Evolutionary conservation across 2,888 invertebrate species (phyloP).

Genomic region (Drosophila histrio): DNA sequence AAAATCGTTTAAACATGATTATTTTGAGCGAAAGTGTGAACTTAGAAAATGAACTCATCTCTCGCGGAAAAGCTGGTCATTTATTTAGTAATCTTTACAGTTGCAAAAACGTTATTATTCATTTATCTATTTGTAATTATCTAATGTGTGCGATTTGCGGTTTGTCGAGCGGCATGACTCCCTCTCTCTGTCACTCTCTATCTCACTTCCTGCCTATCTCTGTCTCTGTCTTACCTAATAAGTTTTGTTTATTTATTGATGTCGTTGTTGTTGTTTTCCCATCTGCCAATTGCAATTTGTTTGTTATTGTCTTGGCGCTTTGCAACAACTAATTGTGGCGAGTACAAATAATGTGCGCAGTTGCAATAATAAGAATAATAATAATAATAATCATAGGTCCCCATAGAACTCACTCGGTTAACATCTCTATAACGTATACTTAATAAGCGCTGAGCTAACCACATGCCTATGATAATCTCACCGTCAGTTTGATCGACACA

Average conservation of each 20-base stretch:
- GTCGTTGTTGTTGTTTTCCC: slow-evolving; percentile 2
- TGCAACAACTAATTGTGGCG: slow-evolving; percentile 51
- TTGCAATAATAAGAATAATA: slow-evolving; percentile 33
- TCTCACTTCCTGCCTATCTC: neutral
- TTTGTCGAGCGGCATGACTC: slow-evolving; percentile 3
- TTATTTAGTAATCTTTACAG: neutral
- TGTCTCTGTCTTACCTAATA: slow-evolving; percentile 24
- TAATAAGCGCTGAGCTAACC: slow-evolving; percentile 7
- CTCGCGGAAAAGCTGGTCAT: neutral
- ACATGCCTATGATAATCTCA: slow-evolving; percentile 34
- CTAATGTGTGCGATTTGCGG: slow-evolving; percentile 43
- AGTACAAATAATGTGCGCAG: slow-evolving; percentile 58
- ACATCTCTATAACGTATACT: neutral
- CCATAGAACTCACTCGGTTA: neutral
- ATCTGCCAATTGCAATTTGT: slow-evolving; percentile 36
- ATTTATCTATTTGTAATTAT: slow-evolving; percentile 30
- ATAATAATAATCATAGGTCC: slow-evolving; percentile 11
- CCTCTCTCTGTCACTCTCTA: neutral
- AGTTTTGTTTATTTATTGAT: slow-evolving; percentile 9
- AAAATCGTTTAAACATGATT: too few relatives aligned
- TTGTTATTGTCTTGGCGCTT: slow-evolving; percentile 51
- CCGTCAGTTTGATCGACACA: slow-evolving; percentile 54
- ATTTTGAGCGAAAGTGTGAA: neutral
- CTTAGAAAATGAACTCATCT: neutral
- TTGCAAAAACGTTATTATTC: slow-evolving; percentile 16